Base-by-base conservation (phyloP, 2,113 vertebrate genomes). In the Orthochromis malagaraziensis region DNA sequence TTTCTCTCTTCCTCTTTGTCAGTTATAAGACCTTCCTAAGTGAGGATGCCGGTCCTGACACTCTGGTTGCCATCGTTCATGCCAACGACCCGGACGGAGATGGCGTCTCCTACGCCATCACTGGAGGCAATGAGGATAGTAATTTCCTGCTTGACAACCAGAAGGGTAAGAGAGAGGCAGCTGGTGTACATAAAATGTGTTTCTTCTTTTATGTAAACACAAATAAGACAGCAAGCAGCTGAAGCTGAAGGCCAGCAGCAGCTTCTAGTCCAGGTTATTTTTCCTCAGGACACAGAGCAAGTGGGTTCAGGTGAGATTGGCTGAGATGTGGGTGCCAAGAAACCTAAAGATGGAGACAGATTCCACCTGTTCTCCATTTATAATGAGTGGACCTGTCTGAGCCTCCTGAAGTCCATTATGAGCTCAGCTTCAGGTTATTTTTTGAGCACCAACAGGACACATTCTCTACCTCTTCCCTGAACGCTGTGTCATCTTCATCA, bases 11-110 rank as follows among this genome's bases (percentile, higher is more conserved):
- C 33, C 14, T 57, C 21, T 55, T 51, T 33, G 2, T 21, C 94
- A 98, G 98, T 4, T 98, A 98, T 90, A 97, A 97, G 90, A 97
- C 97, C 2, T 98, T 98, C 91, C 95, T 98, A 54, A 98, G 97
- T 1, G 98, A 98, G 87, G 98, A 98, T 12, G 98, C 98, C 6
- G 98, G 98, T 31, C 97, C 98, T 0, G 96, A 97, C 84, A 97
- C 97, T 0, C 96, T 98, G 89, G 98, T 98, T 55, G 97, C 97
- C 83, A 96, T 97, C 12, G 96, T 98, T 79, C 95, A 96, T 70
- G 98, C 97, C 54, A 97, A 97, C 45, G 98, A 98, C 94, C 97
- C 97, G 1, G 98, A 98, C 26, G 98, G 98, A 79, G 98, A 98
- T 11, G 94, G 91, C 1, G 95, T 98, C 10, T 95, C 97, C 1